Evolutionary conservation across 2,113 vertebrate species (phyloP).

Genomic region (Cyanoderma ruficeps): DNA sequence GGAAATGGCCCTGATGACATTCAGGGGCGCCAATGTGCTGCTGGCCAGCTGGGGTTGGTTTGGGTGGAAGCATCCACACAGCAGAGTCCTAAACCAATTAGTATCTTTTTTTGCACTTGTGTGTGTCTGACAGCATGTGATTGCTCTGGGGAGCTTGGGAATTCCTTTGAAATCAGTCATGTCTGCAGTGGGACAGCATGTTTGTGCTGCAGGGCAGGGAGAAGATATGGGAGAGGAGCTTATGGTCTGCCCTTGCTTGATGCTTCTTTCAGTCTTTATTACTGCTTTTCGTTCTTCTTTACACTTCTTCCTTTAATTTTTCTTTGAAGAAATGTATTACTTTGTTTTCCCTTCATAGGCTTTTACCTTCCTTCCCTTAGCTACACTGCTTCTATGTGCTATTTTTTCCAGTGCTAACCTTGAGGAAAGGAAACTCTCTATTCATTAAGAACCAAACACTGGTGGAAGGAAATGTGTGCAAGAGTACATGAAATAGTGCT

Average conservation of each 20-base stretch:
- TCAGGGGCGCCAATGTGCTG: neutral
- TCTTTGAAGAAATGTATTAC: neutral
- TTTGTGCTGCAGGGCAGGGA: neutral
- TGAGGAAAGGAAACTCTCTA: neutral
- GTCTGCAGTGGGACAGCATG: neutral
- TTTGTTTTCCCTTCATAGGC: neutral
- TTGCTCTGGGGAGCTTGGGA: neutral
- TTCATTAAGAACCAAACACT: neutral
- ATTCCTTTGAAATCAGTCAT: conserved; percentile 25
- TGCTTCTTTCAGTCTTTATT: neutral
- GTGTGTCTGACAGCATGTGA: neutral
- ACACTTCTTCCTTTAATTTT: neutral
- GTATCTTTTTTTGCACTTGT: neutral
- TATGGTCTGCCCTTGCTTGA: neutral
- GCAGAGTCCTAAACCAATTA: neutral
- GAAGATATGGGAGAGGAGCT: neutral
- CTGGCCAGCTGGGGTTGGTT: neutral
- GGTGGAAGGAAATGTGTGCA: conserved; percentile 10
- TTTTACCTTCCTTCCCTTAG: neutral
- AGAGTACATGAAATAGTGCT: neutral
- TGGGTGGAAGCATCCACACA: neutral
- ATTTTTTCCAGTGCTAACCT: neutral
- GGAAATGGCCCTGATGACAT: neutral
- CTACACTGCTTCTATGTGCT: neutral
- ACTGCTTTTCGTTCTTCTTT: neutral